Evolutionary conservation across 2,113 vertebrate genomes (phyloP).

Genomic region (Riparia riparia): DNA sequence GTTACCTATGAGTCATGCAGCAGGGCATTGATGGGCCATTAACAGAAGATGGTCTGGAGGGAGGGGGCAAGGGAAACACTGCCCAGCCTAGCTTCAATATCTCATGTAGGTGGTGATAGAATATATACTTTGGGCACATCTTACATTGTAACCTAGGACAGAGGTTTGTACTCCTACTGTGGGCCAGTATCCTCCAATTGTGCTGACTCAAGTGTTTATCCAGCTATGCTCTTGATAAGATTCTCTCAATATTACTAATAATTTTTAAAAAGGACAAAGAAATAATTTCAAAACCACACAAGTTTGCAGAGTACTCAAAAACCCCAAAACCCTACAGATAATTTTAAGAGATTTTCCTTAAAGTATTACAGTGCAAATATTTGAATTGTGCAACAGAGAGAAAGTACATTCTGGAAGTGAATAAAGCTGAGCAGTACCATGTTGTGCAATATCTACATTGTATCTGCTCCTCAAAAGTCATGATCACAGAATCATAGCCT

Average conservation of each 20-base stretch:
- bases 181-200: neutral
- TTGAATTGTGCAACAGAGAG: neutral
- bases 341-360: neutral
- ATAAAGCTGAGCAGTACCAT: neutral
- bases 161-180: neutral
- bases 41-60: too few species aligned
- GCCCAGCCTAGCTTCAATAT: too few species aligned
- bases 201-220: neutral
- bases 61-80: too few species aligned
- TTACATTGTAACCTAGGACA: too few species aligned
- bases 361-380: neutral
- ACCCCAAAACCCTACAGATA: fast-evolving
- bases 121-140: too few species aligned
- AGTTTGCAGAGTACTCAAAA: neutral
- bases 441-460: neutral
- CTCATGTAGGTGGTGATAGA: too few species aligned
- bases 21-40: too few species aligned
- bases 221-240: neutral
- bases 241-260: neutral
- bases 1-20: too few species aligned
- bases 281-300: neutral
- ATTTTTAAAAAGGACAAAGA: fast-evolving
- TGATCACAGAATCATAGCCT: neutral
- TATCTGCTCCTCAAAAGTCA: neutral
- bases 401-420: neutral